Base-by-base conservation (phyloP, 2,113 vertebrate genomes). In the Passerina amoena region DNA sequence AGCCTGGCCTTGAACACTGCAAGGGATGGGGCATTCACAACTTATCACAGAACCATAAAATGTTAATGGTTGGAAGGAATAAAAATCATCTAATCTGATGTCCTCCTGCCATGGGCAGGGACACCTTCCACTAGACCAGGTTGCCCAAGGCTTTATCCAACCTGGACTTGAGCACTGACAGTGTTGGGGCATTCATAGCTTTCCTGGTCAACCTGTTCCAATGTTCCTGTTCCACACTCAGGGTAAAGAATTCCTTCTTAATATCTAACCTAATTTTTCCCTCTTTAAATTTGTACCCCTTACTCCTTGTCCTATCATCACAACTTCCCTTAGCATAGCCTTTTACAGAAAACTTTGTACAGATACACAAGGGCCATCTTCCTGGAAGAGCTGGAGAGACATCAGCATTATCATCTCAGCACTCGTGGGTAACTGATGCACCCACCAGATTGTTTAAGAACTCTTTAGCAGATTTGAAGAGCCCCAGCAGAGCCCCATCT, bases 21-120 rank as follows among this genome's bases (percentile, higher is more conserved):
- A 2, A 81, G 8, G 19, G 42, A 57, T 44, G 50, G 10, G 66
- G 11, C 6, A 57, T 6, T 18, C 12, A 50, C 22, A 28, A 33
- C 1, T 50, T 59, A 28, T 16, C 44, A 65, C 8, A 81, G 44
- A 65, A 57, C 23, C 14, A 37, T 5, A 31, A 57, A 72, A 57
- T 23, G 12, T 44, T 65, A 33, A 42, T 18, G 18, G 27, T 51
- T 88, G 37, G 27, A 73, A 57, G 19, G 27, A 12, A 38, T 28
- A 51, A 33, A 65, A 37, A 38, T 44, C 1, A 33, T 19, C 10
- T 31, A 37, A 42, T 38, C 23, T 50, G 12, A 28, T 8, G 5
- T 11, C 4, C 10, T 57, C 5, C 33, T 75, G 23, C 33, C 0
- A 0, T 10, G 15, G 27, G 23, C 23, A 66, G 20, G 44, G 38